Evolutionary conservation across 2,113 vertebrate genomes (phyloP), one percentile per base, ranked within the genome.

Genomic region (Girardinichthys multiradiatus): DNA sequence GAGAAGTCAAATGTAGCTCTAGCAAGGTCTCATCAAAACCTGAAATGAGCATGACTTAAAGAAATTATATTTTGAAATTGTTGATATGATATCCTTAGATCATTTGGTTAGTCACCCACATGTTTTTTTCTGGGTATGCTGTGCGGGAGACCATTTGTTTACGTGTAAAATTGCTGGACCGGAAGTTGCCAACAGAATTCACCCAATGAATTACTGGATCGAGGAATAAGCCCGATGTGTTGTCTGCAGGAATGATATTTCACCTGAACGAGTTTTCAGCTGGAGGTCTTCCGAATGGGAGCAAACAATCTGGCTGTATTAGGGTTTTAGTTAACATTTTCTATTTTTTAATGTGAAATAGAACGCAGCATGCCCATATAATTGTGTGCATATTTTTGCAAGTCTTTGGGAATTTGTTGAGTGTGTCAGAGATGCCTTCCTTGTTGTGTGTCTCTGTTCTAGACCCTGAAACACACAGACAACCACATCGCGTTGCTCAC

Each of bases 341-440:
- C n/a, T 54, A 5, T 54, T 60, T 29, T 45, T 45, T 45, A 19
- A 45, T 45, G 17, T 45, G 29, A 30, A 29, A 60, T 13, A 60
- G 12, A 26, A 37, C 3, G 1, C 57, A 77, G 68, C 78, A 71
- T 61, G 60, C 60, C 11, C 73, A 48, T 75, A 21, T 72, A 51
- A 72, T 57, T 74, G 58, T 73, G 72, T 57, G 59, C 59, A 77
- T 74, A 70, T 83, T 77, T 76, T 79, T 57, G 57, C 26, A 1
- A 15, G 79, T 68, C 88, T 85, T 90, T 90, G 71, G 86, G 72
- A 91, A 81, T 86, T 66, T 60, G 62, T 60, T 73, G 81, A 91
- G 76, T 89, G 90, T 90, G 87, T 92, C 85, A 54, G 77, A 67
- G 76, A 70, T 87, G 74, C 76, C 80, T 85, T 82, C 74, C 82